A percentile compares a stretch with the other conserved stretches of the same genome.
These are phyloP conservation scores for Melieria picta DNA, from an alignment of 2,888 invertebrate species.

Conservation along the genomic window DNA sequence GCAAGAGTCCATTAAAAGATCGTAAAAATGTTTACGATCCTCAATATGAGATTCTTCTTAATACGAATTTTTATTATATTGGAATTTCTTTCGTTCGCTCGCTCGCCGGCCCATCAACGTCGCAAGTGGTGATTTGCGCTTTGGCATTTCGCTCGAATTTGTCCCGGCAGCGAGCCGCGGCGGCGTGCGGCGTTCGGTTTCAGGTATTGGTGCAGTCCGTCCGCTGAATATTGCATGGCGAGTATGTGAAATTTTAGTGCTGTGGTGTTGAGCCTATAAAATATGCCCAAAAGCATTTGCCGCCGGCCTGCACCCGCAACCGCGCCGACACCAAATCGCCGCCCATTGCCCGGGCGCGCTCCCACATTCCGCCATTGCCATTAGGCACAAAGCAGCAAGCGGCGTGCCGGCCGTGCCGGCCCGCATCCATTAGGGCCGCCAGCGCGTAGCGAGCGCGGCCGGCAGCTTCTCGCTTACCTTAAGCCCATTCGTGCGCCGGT, in stretches of 20 bases:
- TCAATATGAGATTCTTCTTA: conserved; percentile 63
- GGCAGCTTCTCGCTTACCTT: not conserved
- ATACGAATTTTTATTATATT: conserved; percentile 65
- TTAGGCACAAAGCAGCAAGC: not conserved
- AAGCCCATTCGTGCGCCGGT: not conserved
- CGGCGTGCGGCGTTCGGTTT: conserved; percentile 49
- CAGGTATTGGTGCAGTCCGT: conserved; percentile 39
- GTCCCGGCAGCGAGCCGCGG: conserved; percentile 26
- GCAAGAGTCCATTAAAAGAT: conserved; percentile 65
- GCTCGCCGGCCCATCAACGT: not conserved
- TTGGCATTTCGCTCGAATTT: conserved; percentile 44
- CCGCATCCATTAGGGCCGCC: not conserved
- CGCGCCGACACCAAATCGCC: not conserved
- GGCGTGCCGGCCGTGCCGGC: not conserved
- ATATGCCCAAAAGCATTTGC: conserved; percentile 28
- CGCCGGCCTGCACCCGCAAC: not conserved
- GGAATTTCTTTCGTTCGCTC: conserved; percentile 48
- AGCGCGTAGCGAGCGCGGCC: not conserved
- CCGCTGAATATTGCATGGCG: not conserved
- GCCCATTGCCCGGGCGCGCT: not conserved
- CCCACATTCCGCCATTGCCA: not conserved
- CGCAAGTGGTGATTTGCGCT: conserved; percentile 41
- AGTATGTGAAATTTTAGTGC: conserved; percentile 28
- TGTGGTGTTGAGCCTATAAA: conserved; percentile 35
- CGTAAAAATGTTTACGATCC: conserved; percentile 65